These are phyloP conservation scores for Eueides isabella DNA, from an alignment of 1,140 invertebrate species.

Conservation along the genomic window DNA sequence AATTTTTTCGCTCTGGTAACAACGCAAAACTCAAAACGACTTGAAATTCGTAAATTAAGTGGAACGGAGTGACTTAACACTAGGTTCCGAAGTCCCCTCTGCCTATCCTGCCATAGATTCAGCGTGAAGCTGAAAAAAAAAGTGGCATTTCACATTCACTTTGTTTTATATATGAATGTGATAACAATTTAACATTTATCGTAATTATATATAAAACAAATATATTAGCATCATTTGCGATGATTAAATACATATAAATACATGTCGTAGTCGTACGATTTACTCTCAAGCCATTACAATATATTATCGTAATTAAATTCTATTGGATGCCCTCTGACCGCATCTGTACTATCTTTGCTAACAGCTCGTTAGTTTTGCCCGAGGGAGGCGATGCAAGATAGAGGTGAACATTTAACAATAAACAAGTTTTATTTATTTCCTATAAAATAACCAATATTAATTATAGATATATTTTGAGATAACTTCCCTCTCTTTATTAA, in stretches of 20 bases:
- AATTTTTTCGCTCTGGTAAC: no score
- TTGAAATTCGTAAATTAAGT: no score
- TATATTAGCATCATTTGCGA: not conserved
- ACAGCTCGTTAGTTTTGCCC: conserved; percentile 22
- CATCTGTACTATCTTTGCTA: conserved; percentile 25
- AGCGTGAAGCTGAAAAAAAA: no score
- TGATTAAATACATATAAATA: not conserved
- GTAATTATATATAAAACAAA: not conserved
- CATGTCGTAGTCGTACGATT: not conserved
- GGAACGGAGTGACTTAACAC: no score
- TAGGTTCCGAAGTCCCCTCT: no score
- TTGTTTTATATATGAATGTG: no score
- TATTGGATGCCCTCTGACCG: conserved; percentile 20
- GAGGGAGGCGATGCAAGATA: conserved; percentile 13
- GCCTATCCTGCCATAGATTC: no score
- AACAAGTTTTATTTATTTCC: not conserved
- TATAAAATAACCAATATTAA: not conserved
- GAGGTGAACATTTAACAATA: not conserved
- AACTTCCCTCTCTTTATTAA: no score
- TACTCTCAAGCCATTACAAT: conserved; percentile 1
- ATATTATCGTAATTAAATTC: not conserved
- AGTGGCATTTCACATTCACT: no score
- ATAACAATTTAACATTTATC: no score
- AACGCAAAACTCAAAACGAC: no score
- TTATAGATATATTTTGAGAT: no score